These are phyloP conservation scores for Drosophila buzzatii DNA, from an alignment of 2,888 invertebrate genomes.

Conservation along the genomic window DNA sequence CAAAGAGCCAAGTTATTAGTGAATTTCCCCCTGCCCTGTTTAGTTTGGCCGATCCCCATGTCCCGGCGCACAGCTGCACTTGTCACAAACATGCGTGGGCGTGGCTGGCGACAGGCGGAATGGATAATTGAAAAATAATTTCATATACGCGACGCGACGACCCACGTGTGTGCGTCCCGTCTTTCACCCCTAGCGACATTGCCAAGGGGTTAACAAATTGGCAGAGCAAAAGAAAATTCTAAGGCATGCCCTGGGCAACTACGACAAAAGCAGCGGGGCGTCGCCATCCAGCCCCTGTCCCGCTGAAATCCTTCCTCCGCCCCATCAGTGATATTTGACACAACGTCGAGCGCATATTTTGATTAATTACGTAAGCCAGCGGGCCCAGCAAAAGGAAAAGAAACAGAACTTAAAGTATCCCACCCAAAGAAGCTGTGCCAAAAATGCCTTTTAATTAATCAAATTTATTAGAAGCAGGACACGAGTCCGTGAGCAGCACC, in stretches of 20 bases:
- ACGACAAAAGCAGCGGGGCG: conserved; percentile 17
- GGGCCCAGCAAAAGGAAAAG: conserved; percentile 12
- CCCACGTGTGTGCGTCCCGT: conserved; percentile 27
- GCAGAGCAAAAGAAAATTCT: conserved; percentile 48
- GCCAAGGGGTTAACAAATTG: conserved; percentile 47
- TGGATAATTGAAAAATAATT: conserved; percentile 82
- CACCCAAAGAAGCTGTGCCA: conserved; percentile 34
- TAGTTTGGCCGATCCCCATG: background rate
- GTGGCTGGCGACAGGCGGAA: conserved; percentile 41
- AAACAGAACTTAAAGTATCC: background rate
- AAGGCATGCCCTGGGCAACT: conserved; percentile 35
- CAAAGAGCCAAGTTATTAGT: conserved; percentile 24
- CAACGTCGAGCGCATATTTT: conserved; percentile 65
- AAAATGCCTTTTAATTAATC: conserved; percentile 67
- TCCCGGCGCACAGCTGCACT: conserved; percentile 24
- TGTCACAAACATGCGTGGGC: conserved; percentile 64
- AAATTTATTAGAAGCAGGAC: conserved; percentile 63
- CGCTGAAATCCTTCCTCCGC: background rate
- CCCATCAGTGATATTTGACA: conserved; percentile 41
- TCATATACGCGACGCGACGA: conserved; percentile 52
- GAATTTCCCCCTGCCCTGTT: background rate
- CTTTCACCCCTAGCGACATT: conserved; percentile 6
- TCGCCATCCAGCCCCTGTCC: background rate
- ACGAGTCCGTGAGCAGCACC: conserved; percentile 8
- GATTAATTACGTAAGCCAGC: conserved; percentile 63